These are phyloP conservation scores for Altica lythri DNA, from an alignment of 2,888 invertebrate species.

Conservation along the genomic window DNA sequence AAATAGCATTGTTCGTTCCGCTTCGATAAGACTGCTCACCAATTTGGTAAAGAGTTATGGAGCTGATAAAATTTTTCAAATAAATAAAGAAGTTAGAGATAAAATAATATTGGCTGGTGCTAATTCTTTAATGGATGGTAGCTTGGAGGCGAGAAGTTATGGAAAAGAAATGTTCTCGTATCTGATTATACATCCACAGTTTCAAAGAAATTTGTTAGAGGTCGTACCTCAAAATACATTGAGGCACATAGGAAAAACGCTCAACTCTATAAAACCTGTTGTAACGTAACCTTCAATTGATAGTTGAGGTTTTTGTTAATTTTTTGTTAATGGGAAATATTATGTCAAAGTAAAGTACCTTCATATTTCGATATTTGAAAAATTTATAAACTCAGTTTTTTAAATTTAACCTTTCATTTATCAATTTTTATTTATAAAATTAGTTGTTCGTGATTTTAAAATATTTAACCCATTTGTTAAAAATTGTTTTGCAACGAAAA, in stretches of 20 bases:
- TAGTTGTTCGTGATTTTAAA: too few species aligned
- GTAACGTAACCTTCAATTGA: slow-evolving; percentile 8
- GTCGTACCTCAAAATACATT: slow-evolving; percentile 79
- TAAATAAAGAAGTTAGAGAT: slow-evolving; percentile 78
- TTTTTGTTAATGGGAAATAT: too few species aligned
- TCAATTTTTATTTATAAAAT: too few species aligned
- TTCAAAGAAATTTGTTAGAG: slow-evolving; percentile 76
- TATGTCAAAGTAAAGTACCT: too few species aligned
- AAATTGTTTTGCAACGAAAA: too few species aligned
- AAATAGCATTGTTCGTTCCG: slow-evolving; percentile 84
- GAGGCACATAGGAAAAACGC: slow-evolving; percentile 81
- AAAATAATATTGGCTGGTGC: slow-evolving; percentile 77
- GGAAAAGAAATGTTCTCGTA: slow-evolving; percentile 78
- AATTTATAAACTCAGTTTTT: too few species aligned
- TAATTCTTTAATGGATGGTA: slow-evolving; percentile 83
- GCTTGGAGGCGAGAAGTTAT: slow-evolving; percentile 78
- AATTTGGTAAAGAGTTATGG: slow-evolving; percentile 76
- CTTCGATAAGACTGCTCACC: slow-evolving; percentile 78
- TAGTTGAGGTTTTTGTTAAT: not conserved
- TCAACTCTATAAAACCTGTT: slow-evolving; percentile 62
- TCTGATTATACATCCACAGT: slow-evolving; percentile 74
- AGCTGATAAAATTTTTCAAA: slow-evolving; percentile 70
- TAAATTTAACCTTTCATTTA: too few species aligned
- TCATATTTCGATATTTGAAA: too few species aligned
- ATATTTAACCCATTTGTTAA: too few species aligned